Conservation (phyloP, 23 tunicate genomes). For the Halocynthia aurantium region DNA sequence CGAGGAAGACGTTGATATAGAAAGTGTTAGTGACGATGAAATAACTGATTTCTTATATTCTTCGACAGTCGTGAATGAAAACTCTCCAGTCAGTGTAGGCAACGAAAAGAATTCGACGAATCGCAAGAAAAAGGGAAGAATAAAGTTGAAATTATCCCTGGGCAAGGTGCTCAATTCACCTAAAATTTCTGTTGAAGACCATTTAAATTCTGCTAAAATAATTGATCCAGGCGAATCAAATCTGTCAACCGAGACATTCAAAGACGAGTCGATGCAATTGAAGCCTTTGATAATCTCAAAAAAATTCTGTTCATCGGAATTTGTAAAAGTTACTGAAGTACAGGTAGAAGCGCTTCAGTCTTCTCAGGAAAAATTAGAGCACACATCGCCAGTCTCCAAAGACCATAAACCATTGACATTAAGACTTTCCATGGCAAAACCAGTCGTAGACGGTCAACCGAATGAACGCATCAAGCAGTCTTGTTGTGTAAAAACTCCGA, state of each 20-base stretch:
- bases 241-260: background rate
- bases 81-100: background rate
- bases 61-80: background rate
- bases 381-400: background rate
- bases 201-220: too few species aligned
- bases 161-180: conserved; percentile 7
- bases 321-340: background rate
- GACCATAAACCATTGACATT: conserved; percentile 14
- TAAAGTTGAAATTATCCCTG: conserved; percentile 17
- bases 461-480: background rate
- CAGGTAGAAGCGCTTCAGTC: background rate
- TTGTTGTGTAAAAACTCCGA: background rate
- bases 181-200: background rate
- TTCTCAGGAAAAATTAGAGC: background rate
- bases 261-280: background rate
- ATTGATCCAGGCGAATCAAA: background rate
- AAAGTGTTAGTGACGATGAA: conserved; percentile 14
- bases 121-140: background rate
- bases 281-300: conserved; percentile 17
- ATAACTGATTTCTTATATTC: conserved; percentile 4
- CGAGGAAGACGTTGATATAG: conserved; percentile 8
- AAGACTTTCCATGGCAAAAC: conserved; percentile 10
- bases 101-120: background rate
- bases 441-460: background rate
- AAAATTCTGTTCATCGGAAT: background rate